A percentile compares a stretch with the other conserved stretches of the same genome.
These are phyloP conservation scores for Babyrousa celebensis DNA, from an alignment of 2,797 vertebrate species.

Conservation along the genomic window DNA sequence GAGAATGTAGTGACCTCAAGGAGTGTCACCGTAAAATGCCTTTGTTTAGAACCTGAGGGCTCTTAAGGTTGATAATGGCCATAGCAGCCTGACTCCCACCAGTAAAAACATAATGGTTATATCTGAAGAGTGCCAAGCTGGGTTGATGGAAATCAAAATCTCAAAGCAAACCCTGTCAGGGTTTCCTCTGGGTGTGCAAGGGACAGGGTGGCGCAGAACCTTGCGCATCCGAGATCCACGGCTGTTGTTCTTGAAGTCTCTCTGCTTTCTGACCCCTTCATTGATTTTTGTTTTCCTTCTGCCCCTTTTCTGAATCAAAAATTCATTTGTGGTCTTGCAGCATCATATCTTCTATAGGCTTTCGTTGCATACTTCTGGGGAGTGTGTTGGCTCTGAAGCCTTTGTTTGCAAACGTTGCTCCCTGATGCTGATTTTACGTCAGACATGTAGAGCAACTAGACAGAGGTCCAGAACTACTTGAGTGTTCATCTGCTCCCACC, in stretches of 20 bases:
- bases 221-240: fast-evolving
- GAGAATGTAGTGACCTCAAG: neutral
- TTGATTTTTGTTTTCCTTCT: neutral
- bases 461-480: neutral
- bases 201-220: neutral
- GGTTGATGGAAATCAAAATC: neutral
- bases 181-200: neutral
- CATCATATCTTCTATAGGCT: neutral
- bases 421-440: neutral
- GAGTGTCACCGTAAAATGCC: neutral
- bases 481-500: neutral
- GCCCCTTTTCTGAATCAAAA: conserved; percentile 20
- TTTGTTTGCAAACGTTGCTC: neutral
- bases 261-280: neutral
- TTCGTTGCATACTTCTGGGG: neutral
- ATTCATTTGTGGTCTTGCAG: neutral
- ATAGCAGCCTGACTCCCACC: neutral
- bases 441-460: neutral
- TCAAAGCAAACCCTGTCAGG: neutral
- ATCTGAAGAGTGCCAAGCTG: neutral
- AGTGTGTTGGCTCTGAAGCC: neutral
- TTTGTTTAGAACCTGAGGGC: neutral
- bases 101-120: neutral
- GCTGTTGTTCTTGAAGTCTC: fast-evolving
- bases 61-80: neutral